Base-by-base conservation (phyloP, 2,888 invertebrate species). In the Dicyrtomina minuta region DNA sequence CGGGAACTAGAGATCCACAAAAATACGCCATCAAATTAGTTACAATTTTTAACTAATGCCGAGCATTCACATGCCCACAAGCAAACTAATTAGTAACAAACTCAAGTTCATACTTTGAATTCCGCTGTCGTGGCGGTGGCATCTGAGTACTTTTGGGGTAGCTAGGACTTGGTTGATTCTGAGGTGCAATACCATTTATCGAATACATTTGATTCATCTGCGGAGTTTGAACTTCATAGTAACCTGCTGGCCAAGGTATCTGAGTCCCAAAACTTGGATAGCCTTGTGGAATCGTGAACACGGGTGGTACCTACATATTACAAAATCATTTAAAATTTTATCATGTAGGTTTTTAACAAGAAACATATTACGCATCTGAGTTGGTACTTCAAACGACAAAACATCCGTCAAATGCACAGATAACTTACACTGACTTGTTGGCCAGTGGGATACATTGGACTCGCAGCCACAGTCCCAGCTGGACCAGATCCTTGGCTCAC, bases 171-270 rank as follows among this genome's bases (percentile, higher is more conserved):
- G 84, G 85, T 77, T 85, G 83, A 70, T 81, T 85, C 81, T 88
- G 89, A 60, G 88, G 89, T 70, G 89, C 85, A 76, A 90, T 83
- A 68, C 90, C 89, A 81, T 90, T 90, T 79, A 89, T 85, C 72
- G 89, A 86, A 82, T 89, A 89, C 73, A 90, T 87, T 80, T 87
- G 86, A 77, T 87, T 85, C 80, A 90, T 86, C 33, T 56, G 33
- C 17, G 64, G 44, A 43, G 20, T 66, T 51, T 51, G 61, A 51
- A 72, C 58, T 62, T 72, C 74, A 33, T 64, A 51, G 53, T 59
- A 72, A 20, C 66, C 56, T n/a, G 65, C 41, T 22, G 67, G 33
- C 74, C 74, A 74, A 66, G 72, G 77, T 65, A 77, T 68, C 20
- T 75, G 75, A 24, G 74, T 67, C 26, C 74, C 72, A 53, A 74